These are phyloP conservation scores for Agonopterix arenella DNA, from an alignment of 2,888 invertebrate genomes.

Conservation along the genomic window DNA sequence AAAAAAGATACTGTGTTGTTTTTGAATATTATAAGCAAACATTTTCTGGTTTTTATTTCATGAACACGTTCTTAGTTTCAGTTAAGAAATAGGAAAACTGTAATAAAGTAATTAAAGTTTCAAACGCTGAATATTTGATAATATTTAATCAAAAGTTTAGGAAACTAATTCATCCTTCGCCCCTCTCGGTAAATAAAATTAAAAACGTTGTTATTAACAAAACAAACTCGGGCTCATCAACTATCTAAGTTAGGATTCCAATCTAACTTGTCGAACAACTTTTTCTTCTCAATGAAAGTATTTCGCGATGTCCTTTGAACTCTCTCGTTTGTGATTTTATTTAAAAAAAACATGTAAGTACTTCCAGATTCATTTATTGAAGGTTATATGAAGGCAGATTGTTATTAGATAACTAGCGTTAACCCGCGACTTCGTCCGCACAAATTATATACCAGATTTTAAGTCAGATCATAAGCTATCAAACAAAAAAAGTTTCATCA, in stretches of 20 bases:
- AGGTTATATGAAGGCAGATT: background rate
- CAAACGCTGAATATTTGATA: conserved; percentile 1
- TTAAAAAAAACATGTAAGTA: background rate
- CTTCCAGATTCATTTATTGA: background rate
- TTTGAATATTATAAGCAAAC: too few species aligned
- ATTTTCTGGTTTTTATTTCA: too few species aligned
- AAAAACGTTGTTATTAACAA: conserved; percentile 36
- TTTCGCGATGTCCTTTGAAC: conserved; percentile 8
- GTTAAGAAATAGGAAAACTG: too few species aligned
- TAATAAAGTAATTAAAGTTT: background rate
- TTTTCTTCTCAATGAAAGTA: conserved; percentile 21
- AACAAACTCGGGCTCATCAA: conserved; percentile 30
- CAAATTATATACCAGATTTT: too few species aligned
- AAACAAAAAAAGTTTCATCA: too few species aligned
- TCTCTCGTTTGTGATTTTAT: background rate
- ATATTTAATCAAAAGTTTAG: conserved; percentile 10
- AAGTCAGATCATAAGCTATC: too few species aligned
- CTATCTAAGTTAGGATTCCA: conserved; percentile 42
- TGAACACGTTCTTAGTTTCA: too few species aligned
- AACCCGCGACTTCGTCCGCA: too few species aligned
- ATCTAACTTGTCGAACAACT: conserved; percentile 54
- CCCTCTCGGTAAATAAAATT: conserved; percentile 23
- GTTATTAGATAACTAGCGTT: too few species aligned
- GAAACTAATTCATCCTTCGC: conserved; percentile 16
- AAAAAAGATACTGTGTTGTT: too few species aligned